Base-by-base conservation (phyloP, 2,888 invertebrate species). In the Phengaris arion region DNA sequence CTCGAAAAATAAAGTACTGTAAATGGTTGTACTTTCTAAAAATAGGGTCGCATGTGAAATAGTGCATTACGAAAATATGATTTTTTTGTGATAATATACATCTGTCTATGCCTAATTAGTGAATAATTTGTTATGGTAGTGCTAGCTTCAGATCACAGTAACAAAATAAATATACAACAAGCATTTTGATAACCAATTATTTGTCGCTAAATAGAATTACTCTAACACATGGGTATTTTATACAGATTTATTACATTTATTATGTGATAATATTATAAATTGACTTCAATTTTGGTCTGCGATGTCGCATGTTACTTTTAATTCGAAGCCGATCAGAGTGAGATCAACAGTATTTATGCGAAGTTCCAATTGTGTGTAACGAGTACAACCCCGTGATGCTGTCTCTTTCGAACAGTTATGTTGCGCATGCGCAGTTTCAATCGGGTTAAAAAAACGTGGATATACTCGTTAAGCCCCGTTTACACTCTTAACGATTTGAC, bases 71-170 rank as follows among this genome's bases (percentile, higher is more conserved):
- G 87, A 90, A 90, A 90, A 92, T 92, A 92, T 85, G 83, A 84
- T 79, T 84, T 86, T 83, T 85, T 83, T 85, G 87, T 84, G 85
- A 85, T 85, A 86, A 88, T 86, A 87, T 86, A 86, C 82, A 83
- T 85, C 82, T 85, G 85, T 86, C 88, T 88, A 77, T 46, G 68
- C 46, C 46, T 64, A 77, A 77, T 57, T 75, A 74, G 64, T 75
- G 72, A 54, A 72, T 74, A 72, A 54, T 74, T 76, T 57, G 59
- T 77, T 74, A 74, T 74, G 45, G 22, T 68, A 75, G 75, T 78
- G 79, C 81, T 82, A 81, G 81, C 92, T 92, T 92, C 93, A 92
- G 90, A 93, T 92, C 93, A 92, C 93, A 92, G 85, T 91, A 92
- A 93, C 92, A 92, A 93, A 93, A 91, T 81, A 82, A 84, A 85